Conservation (phyloP, 2,113 vertebrate species). For the Sporophila hypoxantha region DNA sequence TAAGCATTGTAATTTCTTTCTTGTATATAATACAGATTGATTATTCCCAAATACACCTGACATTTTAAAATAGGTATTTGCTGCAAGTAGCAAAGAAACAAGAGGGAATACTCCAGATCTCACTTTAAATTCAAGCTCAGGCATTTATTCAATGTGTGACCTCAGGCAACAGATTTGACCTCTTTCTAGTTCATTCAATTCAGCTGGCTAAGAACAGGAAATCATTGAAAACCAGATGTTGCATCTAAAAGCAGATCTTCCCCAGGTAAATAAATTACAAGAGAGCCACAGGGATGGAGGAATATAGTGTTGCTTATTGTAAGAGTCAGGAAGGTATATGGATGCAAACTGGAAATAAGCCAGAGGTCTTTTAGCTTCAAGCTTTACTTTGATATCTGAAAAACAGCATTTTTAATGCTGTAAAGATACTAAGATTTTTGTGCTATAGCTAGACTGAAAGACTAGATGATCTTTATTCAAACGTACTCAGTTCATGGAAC, state of each 20-base stretch:
- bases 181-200: slow-evolving; percentile 32
- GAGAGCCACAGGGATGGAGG: not conserved
- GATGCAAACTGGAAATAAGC: slow-evolving; percentile 29
- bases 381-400: slow-evolving; percentile 15
- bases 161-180: slow-evolving; percentile 21
- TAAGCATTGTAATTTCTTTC: slow-evolving; percentile 10
- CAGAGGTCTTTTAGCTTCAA: slow-evolving; percentile 10
- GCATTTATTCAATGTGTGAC: slow-evolving; percentile 14
- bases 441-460: not conserved
- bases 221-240: slow-evolving; percentile 34
- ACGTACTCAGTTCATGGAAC: not conserved
- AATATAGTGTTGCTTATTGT: slow-evolving; percentile 9
- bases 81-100: not conserved
- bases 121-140: not conserved
- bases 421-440: not conserved
- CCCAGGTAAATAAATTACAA: slow-evolving; percentile 50
- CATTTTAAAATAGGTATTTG: not conserved
- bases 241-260: slow-evolving; percentile 30
- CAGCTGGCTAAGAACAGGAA: slow-evolving; percentile 26
- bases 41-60: not conserved
- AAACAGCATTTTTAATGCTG: not conserved
- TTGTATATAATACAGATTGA: not conserved
- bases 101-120: not conserved
- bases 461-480: not conserved
- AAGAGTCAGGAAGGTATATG: slow-evolving; percentile 1